Evolutionary conservation across 2,113 vertebrate genomes (phyloP), one percentile per base, ranked within the genome.

Genomic region (Madoqua kirkii): DNA sequence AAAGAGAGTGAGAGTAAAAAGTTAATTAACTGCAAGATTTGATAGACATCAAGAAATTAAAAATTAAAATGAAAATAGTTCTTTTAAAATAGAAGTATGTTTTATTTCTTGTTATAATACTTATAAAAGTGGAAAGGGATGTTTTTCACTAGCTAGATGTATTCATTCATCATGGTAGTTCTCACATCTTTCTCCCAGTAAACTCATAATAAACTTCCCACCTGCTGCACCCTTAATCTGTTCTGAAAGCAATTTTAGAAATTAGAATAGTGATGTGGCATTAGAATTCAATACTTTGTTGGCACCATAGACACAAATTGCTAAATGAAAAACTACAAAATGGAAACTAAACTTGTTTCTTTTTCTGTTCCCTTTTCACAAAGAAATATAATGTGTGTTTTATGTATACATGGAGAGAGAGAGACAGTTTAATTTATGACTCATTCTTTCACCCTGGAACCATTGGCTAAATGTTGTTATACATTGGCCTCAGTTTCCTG

Each of bases 11-110:
- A 87, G 36, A 97, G 48, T 96, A 90, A 98, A 96, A 52, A 57
- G 94, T 97, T 98, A 98, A 98, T 98, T 98, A 98, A 96, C 82
- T 97, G 88, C 96, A 97, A 48, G 97, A 87, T 98, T 98, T 98
- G 98, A 98, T 93, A 98, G 98, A 92, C 82, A 98, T 10, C 33
- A 95, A 82, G 84, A 98, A 98, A 98, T 98, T 98, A 98, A 95
- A 98, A 93, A 97, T 97, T 59, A 86, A 98, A 96, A 96, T 95
- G 10, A 71, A 95, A 96, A 94, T 89, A 93, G 1, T 93, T 92
- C 31, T 94, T 96, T 81, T 43, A 0, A 52, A 3, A 27, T 96
- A 95, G 95, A 98, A 95, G 97, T 96, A 96, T 88, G 7, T 96
- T 98, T 98, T 98, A 92, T 94, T 98, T 98, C 40, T 74, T 97